These are phyloP conservation scores for Onychomys torridus DNA, from an alignment of 2,797 vertebrate species.

Conservation along the genomic window DNA sequence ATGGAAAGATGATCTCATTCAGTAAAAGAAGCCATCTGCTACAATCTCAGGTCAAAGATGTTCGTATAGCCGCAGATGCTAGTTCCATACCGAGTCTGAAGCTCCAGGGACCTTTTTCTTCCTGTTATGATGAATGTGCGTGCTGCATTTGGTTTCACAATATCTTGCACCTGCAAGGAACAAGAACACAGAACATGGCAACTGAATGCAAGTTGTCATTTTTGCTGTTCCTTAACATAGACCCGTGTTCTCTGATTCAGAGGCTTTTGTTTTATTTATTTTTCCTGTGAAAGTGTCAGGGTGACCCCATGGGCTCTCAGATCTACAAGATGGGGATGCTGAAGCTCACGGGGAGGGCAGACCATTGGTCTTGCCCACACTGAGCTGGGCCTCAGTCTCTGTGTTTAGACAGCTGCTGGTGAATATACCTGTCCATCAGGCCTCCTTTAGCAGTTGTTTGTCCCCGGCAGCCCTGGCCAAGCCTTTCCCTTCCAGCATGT, in stretches of 20 bases:
- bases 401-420: not conserved
- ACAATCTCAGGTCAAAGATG: not conserved
- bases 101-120: slow-evolving; percentile 94
- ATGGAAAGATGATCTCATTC: not conserved
- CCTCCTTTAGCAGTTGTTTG: not conserved
- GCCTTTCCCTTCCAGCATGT: not conserved
- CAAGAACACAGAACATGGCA: not conserved
- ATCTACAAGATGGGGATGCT: not conserved
- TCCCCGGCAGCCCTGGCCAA: not conserved
- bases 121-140: slow-evolving; percentile 94
- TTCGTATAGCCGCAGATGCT: not conserved
- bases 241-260: not conserved
- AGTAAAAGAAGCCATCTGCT: not conserved
- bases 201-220: not conserved
- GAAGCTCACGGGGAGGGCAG: not conserved
- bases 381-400: not conserved
- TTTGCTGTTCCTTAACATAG: not conserved
- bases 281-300: not conserved
- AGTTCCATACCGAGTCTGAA: slow-evolving; percentile 93
- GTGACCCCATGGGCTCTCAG: not conserved
- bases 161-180: slow-evolving; percentile 93
- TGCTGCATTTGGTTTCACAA: slow-evolving; percentile 92
- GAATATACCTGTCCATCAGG: not conserved
- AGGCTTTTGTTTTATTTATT: not conserved
- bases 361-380: not conserved